Base-by-base conservation (phyloP, 2,888 invertebrate genomes). In the Pyrrhia umbra region DNA sequence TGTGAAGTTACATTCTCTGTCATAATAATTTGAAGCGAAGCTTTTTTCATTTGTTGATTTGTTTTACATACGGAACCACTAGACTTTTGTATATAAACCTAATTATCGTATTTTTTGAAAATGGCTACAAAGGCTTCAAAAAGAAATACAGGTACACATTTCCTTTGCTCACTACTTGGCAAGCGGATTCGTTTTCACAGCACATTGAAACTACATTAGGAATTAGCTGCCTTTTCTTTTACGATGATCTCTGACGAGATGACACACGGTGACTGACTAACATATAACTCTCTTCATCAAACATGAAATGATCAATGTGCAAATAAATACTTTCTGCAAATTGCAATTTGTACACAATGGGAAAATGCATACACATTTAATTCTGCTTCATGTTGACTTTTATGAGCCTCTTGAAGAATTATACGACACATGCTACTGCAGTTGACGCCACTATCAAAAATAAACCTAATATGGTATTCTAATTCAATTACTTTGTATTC, bases 391-490 rank as follows among this genome's bases (percentile, higher is more conserved):
- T 27, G 47, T 42, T 40, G 56, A 63, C 37, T 62, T 73, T 59
- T 72, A 72, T 42, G 55, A 47, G 47, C 10, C 56, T 56, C 45
- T 47, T 42, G 21, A 30, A 57, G 56, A 72, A 42, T 68, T 59
- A 65, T 49, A 42, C 34, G 16, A 42, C 20, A 47, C 39, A 34
- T 16, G 37, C 15, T 15, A 13, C 25, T 46, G 68, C 30, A 47
- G 61, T 66, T 80, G 74, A 72, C 59, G 74, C 40, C 72, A 80
- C 69, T 67, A 39, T 69, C 63, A 65, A 69, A 80, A 77, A 80
- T 75, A 77, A 69, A 77, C 63, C 54, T 60, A 67, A 61, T 54
- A 25, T 67, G 50, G 30, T 75, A 73, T 76, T 75, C 68, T 78
- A 69, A 79, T 69, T 58, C 39, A 27, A 6, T 23, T 45, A n/a